Percentiles rank a stretch among this genome's conserved stretches.
These are phyloP conservation scores for Clunio marinus DNA, from an alignment of 2,888 invertebrate species.

Conservation along the genomic window DNA sequence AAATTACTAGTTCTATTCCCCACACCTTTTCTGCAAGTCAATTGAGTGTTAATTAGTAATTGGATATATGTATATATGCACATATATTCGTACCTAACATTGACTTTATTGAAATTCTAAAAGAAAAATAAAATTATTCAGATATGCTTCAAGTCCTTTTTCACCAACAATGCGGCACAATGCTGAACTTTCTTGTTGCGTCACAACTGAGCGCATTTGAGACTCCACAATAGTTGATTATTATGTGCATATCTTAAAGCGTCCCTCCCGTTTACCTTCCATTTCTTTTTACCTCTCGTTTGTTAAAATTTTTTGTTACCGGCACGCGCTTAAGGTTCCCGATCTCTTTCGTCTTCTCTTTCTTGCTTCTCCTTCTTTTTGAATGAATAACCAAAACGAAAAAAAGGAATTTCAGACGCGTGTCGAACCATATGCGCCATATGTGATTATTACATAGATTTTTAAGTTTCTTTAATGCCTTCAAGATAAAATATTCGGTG, in stretches of 20 bases:
- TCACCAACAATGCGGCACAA: background rate
- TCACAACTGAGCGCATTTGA: conserved; percentile 17
- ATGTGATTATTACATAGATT: conserved; percentile 37
- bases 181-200: conserved; percentile 24
- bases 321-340: conserved; percentile 33
- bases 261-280: conserved; percentile 14
- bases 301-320: background rate
- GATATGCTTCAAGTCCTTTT: background rate
- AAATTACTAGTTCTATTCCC: background rate
- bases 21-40: conserved; percentile 3
- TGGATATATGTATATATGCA: conserved; percentile 22
- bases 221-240: conserved; percentile 24
- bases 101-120: too few species aligned
- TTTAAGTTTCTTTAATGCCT: conserved; percentile 17
- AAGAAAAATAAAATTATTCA: background rate
- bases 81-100: background rate
- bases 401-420: conserved; percentile 36
- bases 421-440: conserved; percentile 38
- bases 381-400: background rate
- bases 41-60: conserved; percentile 38
- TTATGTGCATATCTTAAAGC: conserved; percentile 35
- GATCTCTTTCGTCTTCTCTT: conserved; percentile 1
- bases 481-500: background rate
- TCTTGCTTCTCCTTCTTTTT: conserved; percentile 1
- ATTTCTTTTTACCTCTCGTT: conserved; percentile 19